Evolutionary conservation across 2,797 vertebrate species (phyloP), one percentile per base, ranked within the genome.

Genomic region (Gobio occitaniae): DNA sequence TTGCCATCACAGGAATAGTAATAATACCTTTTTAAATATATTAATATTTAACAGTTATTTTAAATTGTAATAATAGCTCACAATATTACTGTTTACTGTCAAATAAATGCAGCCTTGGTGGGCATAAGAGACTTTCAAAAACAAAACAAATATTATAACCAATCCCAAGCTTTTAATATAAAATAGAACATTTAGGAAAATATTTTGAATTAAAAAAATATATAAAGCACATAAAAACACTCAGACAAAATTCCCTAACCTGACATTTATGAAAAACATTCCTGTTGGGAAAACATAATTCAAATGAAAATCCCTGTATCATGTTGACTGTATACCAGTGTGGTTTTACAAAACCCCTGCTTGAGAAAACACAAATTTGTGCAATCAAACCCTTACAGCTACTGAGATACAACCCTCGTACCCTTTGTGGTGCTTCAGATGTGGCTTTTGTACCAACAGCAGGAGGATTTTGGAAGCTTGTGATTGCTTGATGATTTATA

Each of bases 401-500:
- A 19, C 1, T 75, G 50, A 75, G 17, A 54, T 38, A 56, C 50
- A 56, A 8, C 50, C 17, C 29, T 54, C 32, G 47, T 74, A 32
- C 47, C 25, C 25, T 11, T 4, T 56, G 36, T 54, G 48, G 48
- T 0, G 9, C 48, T 19, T 74, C 48, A 72, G 47, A 50, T 29
- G 71, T 29, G 17, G 70, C 70, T 50, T 50, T 68, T 41, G 66
- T 21, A 68, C 21, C 41, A 25, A 48, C 6, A 47, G 6, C 13
- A 32, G 7, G 41, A 48, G 44, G 25, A 13, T 17, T 44, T 25
- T 59, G 3, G 17, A n/a, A 56, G 66, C 8, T 48, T 59, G 50
- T 21, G 70, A 71, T 44, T 44, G 71, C 29, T 66, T 77, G 36
- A 32, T 41, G 65, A 52, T 77, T 76, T 68, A 68, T 77, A 44